phyloP scores from a whole-genome alignment of 1,140 invertebrate genomes.

The Amyelois transitella region DNA sequence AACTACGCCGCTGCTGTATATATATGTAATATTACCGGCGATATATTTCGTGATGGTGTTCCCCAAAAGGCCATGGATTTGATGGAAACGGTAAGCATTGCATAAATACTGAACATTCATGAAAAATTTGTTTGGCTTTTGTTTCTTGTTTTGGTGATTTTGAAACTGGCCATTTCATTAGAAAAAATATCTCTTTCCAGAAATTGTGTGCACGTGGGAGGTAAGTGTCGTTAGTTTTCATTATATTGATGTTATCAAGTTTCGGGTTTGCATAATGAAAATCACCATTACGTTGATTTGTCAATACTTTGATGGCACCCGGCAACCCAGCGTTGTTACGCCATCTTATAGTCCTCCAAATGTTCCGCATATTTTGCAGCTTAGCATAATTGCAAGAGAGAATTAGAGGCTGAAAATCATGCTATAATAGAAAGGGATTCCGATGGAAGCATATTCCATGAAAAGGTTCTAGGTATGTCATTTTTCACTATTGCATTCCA shows the following conservation, averaged over 20 bases:
- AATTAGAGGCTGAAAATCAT: constrained; percentile 52
- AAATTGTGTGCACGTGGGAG: constrained; percentile 71
- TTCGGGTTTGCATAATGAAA: constrained; percentile 45
- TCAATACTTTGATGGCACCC: constrained; percentile 68
- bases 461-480: constrained; percentile 60
- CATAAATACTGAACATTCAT: constrained; percentile 46
- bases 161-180: constrained; percentile 75
- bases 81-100: constrained; percentile 72
- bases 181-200: constrained; percentile 75
- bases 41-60: constrained; percentile 73
- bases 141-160: constrained; percentile 75
- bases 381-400: constrained; percentile 44
- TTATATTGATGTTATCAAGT: constrained; percentile 47
- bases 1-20: constrained; percentile 50
- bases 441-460: constrained; percentile 43
- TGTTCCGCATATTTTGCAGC: constrained; percentile 66
- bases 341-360: constrained; percentile 73
- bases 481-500: constrained; percentile 63
- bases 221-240: constrained; percentile 68
- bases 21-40: constrained; percentile 60
- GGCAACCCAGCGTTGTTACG: constrained; percentile 73
- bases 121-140: constrained; percentile 71
- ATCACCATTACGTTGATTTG: constrained; percentile 62
- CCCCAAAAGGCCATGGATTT: constrained; percentile 73
- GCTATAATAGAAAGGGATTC: constrained; percentile 42